Evolutionary conservation across 2,113 vertebrate genomes (phyloP).

Genomic region (Anoplopoma fimbria): DNA sequence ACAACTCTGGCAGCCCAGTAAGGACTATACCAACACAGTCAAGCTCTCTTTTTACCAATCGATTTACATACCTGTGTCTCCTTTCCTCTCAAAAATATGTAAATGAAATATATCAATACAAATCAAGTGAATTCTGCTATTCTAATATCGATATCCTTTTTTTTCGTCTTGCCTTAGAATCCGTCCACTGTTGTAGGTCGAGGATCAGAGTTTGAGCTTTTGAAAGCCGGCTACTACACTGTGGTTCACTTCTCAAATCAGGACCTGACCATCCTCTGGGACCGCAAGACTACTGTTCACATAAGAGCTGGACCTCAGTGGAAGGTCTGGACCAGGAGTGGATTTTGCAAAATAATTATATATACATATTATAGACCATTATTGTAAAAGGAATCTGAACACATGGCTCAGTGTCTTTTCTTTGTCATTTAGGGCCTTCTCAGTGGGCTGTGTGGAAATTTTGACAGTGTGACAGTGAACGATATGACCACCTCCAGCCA

Average conservation of each 20-base stretch:
- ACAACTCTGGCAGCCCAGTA: constrained; percentile 92
- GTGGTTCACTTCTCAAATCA: constrained; percentile 92
- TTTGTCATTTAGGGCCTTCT: constrained; percentile 87
- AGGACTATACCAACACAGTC: constrained; percentile 42
- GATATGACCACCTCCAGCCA: constrained; percentile 98
- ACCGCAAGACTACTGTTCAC: constrained; percentile 96
- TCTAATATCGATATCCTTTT: background rate
- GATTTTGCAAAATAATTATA: background rate
- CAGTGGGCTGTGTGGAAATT: constrained; percentile 96
- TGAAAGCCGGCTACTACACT: constrained; percentile 94
- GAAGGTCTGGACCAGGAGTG: constrained; percentile 86
- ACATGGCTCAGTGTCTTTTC: background rate
- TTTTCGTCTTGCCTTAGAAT: constrained; percentile 73
- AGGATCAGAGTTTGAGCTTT: constrained; percentile 90
- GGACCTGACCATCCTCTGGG: constrained; percentile 95
- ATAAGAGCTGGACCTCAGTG: constrained; percentile 94
- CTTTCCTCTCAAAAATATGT: background rate
- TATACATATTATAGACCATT: background rate
- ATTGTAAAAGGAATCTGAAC: background rate
- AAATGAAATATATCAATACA: background rate
- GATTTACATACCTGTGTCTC: background rate
- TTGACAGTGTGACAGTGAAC: constrained; percentile 97
- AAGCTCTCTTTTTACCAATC: background rate
- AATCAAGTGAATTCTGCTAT: background rate
- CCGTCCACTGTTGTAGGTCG: constrained; percentile 84